Conservation (phyloP, 30 jellyfish, hydroid and myxozoan species). For the Cassiopea andromeda region DNA sequence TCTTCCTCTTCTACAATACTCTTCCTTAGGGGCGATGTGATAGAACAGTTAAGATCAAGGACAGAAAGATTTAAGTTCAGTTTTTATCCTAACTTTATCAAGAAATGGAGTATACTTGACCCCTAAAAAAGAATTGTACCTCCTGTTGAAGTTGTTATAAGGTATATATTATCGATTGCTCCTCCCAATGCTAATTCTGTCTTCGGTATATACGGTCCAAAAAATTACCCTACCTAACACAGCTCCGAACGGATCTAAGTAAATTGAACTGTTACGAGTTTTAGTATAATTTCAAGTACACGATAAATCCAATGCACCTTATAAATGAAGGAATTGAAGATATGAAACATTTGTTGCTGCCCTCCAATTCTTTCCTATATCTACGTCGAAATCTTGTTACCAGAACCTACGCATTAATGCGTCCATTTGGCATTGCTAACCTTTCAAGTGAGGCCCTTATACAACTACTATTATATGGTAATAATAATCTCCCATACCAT, state of each 20-base stretch:
- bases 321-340: not conserved
- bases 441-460: no score
- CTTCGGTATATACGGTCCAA: not conserved
- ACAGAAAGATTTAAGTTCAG: not conserved
- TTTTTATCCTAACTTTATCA: constrained; percentile 25
- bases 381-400: not conserved
- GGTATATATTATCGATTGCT: not conserved
- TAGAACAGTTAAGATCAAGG: not conserved
- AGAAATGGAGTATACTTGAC: not conserved
- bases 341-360: not conserved
- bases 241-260: constrained; percentile 9
- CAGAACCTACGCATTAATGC: not conserved
- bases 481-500: no score
- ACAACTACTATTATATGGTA: no score
- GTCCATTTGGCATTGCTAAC: not conserved
- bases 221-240: not conserved
- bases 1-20: constrained; percentile 22
- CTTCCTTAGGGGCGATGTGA: constrained; percentile 27
- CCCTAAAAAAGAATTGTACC: constrained; percentile 28
- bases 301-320: constrained; percentile 6
- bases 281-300: constrained; percentile 22
- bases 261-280: not conserved
- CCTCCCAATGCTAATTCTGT: constrained; percentile 14
- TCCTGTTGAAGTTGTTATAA: constrained; percentile 14
- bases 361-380: not conserved